Base-by-base conservation (phyloP, 1,140 invertebrate genomes). In the Drosophila melanogaster region DNA sequence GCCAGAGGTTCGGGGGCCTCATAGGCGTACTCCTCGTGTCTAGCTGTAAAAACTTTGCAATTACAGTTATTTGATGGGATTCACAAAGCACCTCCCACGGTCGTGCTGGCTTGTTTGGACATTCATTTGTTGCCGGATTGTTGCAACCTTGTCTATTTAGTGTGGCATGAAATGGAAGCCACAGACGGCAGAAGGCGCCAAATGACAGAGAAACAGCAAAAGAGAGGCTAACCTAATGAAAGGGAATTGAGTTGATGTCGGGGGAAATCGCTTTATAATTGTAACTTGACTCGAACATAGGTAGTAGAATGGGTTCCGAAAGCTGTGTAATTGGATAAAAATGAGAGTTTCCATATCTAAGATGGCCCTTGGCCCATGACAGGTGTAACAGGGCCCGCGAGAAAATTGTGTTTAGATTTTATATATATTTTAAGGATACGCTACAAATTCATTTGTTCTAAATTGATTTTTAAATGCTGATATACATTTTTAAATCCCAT, bases 11-110 rank as follows among this genome's bases (percentile, higher is more conserved):
- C 22, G 51, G 51, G 43, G 17, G 0, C 26, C 7, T 50, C n/a
- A 30, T 65, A 43, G 67, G 84, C 76, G 62, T 84, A 60, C 37
- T 67, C 53, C 59, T 81, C 56, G 59, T 89, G 72, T 83, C 81
- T 87, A 78, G 71, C 64, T 50, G 84, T 81, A 87, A 87, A 87
- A 89, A 89, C 84, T 87, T 87, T 87, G 72, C 84, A 87, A 87
- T 87, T 89, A 87, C 83, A 87, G 79, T 87, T 87, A 87, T 87
- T 87, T 89, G 79, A 87, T 89, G 84, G 84, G 84, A 87, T 87
- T 89, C 84, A 69, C 62, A 84, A 65, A 57, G 76, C 50, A 38
- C 50, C 66, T 38, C 50, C 66, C 62, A 54, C 66, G 69, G 41
- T 56, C 66, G 50, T 74, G 70, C 60, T 46, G 37, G 54, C 55